Evolutionary conservation across 2,888 invertebrate species (phyloP).

Genomic region (Temnothorax ravouxi): DNA sequence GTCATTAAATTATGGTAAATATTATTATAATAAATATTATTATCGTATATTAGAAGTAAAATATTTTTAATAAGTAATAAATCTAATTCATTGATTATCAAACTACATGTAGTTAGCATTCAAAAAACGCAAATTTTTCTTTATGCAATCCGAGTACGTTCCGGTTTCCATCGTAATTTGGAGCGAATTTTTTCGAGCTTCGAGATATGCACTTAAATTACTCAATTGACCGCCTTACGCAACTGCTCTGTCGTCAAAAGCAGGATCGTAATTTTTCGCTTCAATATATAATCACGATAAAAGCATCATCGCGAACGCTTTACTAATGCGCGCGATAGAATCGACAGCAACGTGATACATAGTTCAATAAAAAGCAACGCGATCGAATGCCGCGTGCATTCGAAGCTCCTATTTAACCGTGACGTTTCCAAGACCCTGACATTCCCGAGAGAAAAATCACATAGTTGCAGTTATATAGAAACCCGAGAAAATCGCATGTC

Average conservation of each 20-base stretch:
- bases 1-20: no score
- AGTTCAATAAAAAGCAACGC: conserved; percentile 17
- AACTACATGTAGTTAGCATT: no score
- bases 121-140: not conserved
- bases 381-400: not conserved
- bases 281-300: conserved; percentile 34
- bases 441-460: conserved; percentile 43
- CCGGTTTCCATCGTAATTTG: not conserved
- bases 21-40: no score
- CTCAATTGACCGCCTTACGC: conserved; percentile 27
- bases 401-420: conserved; percentile 32
- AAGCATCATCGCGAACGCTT: not conserved
- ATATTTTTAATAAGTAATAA: no score
- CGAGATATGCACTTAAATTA: conserved; percentile 13
- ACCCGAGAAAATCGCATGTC: not conserved
- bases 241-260: not conserved
- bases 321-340: not conserved
- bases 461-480: not conserved
- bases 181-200: conserved; percentile 7
- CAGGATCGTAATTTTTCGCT: conserved; percentile 43
- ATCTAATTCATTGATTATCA: no score
- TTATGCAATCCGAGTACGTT: conserved; percentile 10
- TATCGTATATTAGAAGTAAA: no score
- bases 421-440: conserved; percentile 52
- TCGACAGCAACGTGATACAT: not conserved